phyloP scores from a whole-genome alignment of 1,140 invertebrate genomes.

The Panonychus citri region DNA sequence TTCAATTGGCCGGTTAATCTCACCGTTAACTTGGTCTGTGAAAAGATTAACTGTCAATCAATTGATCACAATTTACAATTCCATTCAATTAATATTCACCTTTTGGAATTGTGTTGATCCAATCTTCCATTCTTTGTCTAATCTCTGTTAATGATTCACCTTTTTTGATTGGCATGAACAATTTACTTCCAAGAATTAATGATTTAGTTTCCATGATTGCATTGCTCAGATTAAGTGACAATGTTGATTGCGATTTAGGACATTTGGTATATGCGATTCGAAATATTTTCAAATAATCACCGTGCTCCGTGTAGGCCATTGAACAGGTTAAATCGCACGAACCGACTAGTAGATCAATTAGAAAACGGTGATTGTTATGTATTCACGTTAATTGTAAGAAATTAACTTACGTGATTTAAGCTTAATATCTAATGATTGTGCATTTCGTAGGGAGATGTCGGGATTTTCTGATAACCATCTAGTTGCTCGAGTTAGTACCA shows the following conservation, averaged over 20 bases:
- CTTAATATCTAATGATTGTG: conserved; percentile 16
- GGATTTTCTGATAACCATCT: conserved; percentile 13
- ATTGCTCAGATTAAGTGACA: neutral
- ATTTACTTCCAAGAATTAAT: neutral
- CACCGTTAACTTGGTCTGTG: neutral
- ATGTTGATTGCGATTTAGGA: neutral
- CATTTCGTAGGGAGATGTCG: conserved; percentile 13
- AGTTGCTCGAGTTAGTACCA: conserved; percentile 12
- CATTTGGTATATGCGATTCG: conserved; percentile 12
- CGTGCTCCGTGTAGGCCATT: conserved; percentile 16
- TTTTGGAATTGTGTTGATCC: conserved; percentile 1
- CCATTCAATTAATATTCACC: neutral
- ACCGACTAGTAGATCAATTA: neutral
- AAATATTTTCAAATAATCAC: conserved; percentile 15
- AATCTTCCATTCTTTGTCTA: conserved; percentile 2
- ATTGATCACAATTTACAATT: neutral
- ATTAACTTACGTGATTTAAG: conserved; percentile 13
- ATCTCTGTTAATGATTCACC: conserved; percentile 9
- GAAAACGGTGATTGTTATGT: too few species aligned
- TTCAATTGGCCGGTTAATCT: neutral
- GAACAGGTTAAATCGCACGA: neutral
- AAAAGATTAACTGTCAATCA: too few species aligned
- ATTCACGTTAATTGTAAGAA: neutral
- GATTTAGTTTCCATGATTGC: neutral
- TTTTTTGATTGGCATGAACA: conserved; percentile 6